phyloP scores from a whole-genome alignment of 2,888 invertebrate genomes.

The Phalangium opilio region DNA sequence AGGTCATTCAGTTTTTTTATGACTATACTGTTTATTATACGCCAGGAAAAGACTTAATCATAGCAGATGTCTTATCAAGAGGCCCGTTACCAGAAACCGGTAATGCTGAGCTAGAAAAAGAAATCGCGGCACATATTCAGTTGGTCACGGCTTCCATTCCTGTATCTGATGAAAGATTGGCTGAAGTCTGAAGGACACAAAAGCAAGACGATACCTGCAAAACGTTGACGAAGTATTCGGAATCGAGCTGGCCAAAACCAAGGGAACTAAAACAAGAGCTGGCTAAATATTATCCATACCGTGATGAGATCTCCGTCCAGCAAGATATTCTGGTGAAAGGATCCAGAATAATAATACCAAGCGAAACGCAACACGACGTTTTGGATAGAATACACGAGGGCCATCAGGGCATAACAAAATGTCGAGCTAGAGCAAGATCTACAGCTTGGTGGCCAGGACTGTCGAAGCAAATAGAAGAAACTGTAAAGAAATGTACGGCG shows the following conservation, averaged over 20 bases:
- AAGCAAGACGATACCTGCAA: slow-evolving; percentile 5
- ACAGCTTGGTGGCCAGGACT: slow-evolving; percentile 1
- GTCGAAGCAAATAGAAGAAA: neutral
- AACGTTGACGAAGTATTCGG: no score
- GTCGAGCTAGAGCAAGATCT: neutral
- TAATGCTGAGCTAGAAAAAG: slow-evolving; percentile 6
- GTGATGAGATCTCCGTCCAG: slow-evolving; percentile 8
- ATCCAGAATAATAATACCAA: no score
- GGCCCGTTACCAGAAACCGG: no score
- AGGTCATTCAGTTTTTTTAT: no score
- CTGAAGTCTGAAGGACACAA: slow-evolving; percentile 10
- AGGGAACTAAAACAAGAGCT: no score
- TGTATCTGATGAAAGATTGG: slow-evolving; percentile 10
- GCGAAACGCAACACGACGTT: no score
- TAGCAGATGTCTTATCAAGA: slow-evolving; percentile 24
- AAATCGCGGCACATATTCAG: slow-evolving; percentile 9
- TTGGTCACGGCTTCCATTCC: slow-evolving; percentile 8
- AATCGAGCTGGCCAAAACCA: no score
- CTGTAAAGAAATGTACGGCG: neutral
- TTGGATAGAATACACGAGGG: no score
- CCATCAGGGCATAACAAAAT: slow-evolving; percentile 3
- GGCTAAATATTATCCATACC: no score
- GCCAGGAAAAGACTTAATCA: slow-evolving; percentile 24
- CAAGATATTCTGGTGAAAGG: slow-evolving; percentile 8
- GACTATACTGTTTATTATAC: slow-evolving; percentile 23